Percentiles rank a stretch among this genome's conserved stretches.
These are phyloP conservation scores for Homalodisca vitripennis DNA, from an alignment of 1,140 invertebrate species.

Conservation along the genomic window DNA sequence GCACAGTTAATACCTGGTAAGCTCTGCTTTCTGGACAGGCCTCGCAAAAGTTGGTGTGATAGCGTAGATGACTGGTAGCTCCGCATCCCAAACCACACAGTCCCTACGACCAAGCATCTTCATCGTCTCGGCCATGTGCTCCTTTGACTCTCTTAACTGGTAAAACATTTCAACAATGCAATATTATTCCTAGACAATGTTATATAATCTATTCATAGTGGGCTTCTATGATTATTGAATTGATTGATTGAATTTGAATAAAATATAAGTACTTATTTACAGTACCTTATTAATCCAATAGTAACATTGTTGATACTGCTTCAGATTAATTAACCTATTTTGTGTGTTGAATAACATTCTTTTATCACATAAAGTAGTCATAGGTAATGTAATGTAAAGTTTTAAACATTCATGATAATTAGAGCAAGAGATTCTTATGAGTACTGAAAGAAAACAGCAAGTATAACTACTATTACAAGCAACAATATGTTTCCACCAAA, in stretches of 20 bases:
- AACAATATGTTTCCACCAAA: no score
- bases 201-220: neutral
- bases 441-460: no score
- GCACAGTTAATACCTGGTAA: constrained; percentile 65
- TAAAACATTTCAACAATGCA: constrained; percentile 17
- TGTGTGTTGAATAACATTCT: no score
- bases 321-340: no score
- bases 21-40: constrained; percentile 91
- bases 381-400: no score
- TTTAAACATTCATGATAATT: no score
- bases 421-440: no score
- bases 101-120: constrained; percentile 32
- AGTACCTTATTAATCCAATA: neutral
- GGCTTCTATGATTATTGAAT: neutral
- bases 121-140: constrained; percentile 36
- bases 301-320: no score
- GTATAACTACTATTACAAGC: no score
- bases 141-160: constrained; percentile 38
- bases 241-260: neutral
- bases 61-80: constrained; percentile 68
- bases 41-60: constrained; percentile 92
- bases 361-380: no score
- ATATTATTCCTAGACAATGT: neutral
- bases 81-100: constrained; percentile 41
- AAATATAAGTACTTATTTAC: neutral